Conservation (phyloP, 2,797 vertebrate species). For the Ceyx erithaca region DNA sequence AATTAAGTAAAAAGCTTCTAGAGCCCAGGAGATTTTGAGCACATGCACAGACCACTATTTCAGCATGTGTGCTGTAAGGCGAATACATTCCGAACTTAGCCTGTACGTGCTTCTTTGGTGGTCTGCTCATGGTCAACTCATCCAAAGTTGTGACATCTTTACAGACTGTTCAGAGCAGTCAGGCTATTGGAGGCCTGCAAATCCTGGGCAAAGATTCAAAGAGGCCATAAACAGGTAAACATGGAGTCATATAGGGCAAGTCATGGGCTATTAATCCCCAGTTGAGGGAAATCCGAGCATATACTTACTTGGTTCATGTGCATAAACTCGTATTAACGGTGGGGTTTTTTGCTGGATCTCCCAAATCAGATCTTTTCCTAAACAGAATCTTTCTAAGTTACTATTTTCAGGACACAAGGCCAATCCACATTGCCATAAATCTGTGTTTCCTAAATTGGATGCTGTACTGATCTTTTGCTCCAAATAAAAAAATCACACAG, state of each 20-base stretch:
- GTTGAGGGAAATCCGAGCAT: background rate
- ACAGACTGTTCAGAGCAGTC: background rate
- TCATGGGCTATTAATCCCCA: fast-evolving
- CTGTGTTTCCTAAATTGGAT: background rate
- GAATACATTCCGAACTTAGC: fast-evolving
- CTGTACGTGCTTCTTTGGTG: background rate
- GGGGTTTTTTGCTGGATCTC: background rate
- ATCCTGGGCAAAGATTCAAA: background rate
- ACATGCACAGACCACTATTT: background rate
- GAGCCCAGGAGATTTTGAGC: conserved; percentile 1
- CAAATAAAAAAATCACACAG: background rate
- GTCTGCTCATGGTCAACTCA: background rate
- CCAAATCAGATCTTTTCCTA: background rate
- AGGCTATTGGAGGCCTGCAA: background rate
- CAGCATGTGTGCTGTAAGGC: background rate
- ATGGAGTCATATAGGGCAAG: background rate
- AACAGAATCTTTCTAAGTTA: background rate
- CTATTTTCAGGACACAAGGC: background rate
- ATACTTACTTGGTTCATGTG: background rate
- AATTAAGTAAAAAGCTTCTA: conserved; percentile 1
- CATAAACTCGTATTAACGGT: background rate
- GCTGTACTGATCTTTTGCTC: background rate
- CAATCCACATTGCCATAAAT: background rate
- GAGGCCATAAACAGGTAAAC: background rate
- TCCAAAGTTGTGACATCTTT: background rate